These are phyloP conservation scores for Pararge aegeria DNA, from an alignment of 1,140 invertebrate species.

Conservation along the genomic window DNA sequence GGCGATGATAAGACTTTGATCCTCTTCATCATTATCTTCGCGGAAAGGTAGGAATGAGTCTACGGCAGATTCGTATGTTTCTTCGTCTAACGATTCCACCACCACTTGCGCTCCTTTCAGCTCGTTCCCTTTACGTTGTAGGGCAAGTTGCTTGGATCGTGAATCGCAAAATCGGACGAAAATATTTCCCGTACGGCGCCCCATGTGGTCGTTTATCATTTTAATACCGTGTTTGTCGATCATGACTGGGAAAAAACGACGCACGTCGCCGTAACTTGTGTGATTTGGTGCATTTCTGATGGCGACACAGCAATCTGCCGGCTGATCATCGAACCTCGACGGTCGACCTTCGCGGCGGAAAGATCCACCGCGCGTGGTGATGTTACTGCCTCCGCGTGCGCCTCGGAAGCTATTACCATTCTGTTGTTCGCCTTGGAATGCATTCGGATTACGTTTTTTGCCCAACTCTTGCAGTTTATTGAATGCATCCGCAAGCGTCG, in stretches of 20 bases:
- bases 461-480: slow-evolving; percentile 80
- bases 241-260: slow-evolving; percentile 89
- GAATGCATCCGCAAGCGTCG: slow-evolving; percentile 54
- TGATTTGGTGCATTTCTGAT: slow-evolving; percentile 84
- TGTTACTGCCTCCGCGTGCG: slow-evolving; percentile 35
- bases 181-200: slow-evolving; percentile 88
- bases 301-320: slow-evolving; percentile 82
- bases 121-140: slow-evolving; percentile 81
- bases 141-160: slow-evolving; percentile 85
- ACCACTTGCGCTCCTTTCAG: slow-evolving; percentile 83
- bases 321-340: slow-evolving; percentile 50
- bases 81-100: slow-evolving; percentile 82
- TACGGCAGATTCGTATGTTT: slow-evolving; percentile 83
- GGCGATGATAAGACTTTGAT: slow-evolving; percentile 39
- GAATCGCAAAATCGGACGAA: slow-evolving; percentile 88
- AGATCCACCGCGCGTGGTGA: slow-evolving; percentile 27
- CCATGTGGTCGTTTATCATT: slow-evolving; percentile 89
- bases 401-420: slow-evolving; percentile 37
- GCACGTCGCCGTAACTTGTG: slow-evolving; percentile 88
- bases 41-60: slow-evolving; percentile 82
- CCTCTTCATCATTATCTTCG: slow-evolving; percentile 58
- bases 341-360: slow-evolving; percentile 46
- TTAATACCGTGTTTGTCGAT: slow-evolving; percentile 92
- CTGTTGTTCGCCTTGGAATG: slow-evolving; percentile 76
- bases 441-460: slow-evolving; percentile 81